These are phyloP conservation scores for Poeciliopsis turneri DNA, from an alignment of 2,797 vertebrate species.

Conservation along the genomic window DNA sequence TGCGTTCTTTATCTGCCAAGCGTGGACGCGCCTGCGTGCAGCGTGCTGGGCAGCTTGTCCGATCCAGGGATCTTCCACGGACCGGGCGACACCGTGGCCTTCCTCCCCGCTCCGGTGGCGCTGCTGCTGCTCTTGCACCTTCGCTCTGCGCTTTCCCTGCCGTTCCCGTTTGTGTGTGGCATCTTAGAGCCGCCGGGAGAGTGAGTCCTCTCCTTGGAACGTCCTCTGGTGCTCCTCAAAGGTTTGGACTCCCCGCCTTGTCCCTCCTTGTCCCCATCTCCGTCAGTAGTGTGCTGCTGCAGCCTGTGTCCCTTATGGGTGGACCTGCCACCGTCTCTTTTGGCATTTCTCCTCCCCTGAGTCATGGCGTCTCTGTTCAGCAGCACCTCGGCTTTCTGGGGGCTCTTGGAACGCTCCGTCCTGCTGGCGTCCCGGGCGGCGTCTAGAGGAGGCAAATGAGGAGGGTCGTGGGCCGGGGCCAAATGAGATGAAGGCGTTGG, in stretches of 20 bases:
- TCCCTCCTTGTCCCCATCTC: conserved; percentile 75
- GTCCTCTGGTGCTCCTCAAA: conserved; percentile 80
- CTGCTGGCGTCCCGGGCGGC: conserved; percentile 85
- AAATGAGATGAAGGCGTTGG: conserved; percentile 93
- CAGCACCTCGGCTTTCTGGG: conserved; percentile 84
- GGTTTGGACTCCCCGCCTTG: conserved; percentile 77
- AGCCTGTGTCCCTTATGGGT: conserved; percentile 80
- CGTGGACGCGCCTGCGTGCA: conserved; percentile 90
- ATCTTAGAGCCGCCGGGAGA: conserved; percentile 74
- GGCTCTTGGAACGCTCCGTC: conserved; percentile 87
- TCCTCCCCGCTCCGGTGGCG: conserved; percentile 81
- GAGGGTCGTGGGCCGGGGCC: conserved; percentile 89
- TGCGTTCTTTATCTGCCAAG: conserved; percentile 86
- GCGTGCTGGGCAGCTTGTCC: conserved; percentile 90
- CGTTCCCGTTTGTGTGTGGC: conserved; percentile 75
- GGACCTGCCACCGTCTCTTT: conserved; percentile 83
- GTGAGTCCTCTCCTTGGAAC: conserved; percentile 79
- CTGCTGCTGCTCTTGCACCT: conserved; percentile 74
- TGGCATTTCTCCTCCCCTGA: conserved; percentile 75
- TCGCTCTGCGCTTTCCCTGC: conserved; percentile 68
- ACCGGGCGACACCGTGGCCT: conserved; percentile 92
- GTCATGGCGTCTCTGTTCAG: conserved; percentile 72
- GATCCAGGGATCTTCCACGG: conserved; percentile 98
- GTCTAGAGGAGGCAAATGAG: conserved; percentile 88
- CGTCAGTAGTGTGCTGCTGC: conserved; percentile 73